Evolutionary conservation across 1,140 invertebrate genomes (phyloP).

Genomic region (Camponotus pennsylvanicus): DNA sequence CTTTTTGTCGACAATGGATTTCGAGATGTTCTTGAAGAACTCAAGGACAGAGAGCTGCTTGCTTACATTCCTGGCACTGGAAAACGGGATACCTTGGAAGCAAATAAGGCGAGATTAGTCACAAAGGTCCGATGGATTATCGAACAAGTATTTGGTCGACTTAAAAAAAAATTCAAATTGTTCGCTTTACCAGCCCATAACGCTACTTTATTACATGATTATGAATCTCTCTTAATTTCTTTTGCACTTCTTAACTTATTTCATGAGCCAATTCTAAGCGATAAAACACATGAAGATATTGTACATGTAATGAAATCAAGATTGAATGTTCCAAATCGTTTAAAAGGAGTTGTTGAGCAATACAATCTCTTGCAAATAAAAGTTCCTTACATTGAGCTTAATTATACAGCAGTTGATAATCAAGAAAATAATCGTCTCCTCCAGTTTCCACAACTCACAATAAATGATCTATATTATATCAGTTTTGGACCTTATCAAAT

Average conservation of each 20-base stretch:
- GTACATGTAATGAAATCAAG: not conserved
- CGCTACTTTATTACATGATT: not conserved
- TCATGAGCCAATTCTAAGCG: slow-evolving; percentile 11
- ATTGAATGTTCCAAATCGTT: not conserved
- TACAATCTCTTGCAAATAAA: not conserved
- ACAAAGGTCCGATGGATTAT: not conserved
- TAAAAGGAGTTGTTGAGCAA: not conserved
- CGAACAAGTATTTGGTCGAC: not conserved
- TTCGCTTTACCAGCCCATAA: not conserved
- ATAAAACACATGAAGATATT: not conserved
- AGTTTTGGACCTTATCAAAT: not conserved
- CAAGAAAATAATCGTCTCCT: not conserved
- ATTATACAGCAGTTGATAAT: slow-evolving; percentile 2
- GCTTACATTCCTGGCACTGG: not conserved
- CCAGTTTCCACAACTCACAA: not conserved
- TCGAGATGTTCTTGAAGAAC: not conserved
- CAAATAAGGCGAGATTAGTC: not conserved
- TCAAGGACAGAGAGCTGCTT: not conserved
- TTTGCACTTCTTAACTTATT: not conserved
- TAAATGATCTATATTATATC: not conserved
- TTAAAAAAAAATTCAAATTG: slow-evolving; percentile 13
- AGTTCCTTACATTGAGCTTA: not conserved
- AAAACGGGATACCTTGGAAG: not conserved
- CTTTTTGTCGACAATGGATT: slow-evolving; percentile 10
- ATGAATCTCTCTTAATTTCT: not conserved